Evolutionary conservation across 2,888 invertebrate species (phyloP).

Genomic region (Falcaria lacertinaria): DNA sequence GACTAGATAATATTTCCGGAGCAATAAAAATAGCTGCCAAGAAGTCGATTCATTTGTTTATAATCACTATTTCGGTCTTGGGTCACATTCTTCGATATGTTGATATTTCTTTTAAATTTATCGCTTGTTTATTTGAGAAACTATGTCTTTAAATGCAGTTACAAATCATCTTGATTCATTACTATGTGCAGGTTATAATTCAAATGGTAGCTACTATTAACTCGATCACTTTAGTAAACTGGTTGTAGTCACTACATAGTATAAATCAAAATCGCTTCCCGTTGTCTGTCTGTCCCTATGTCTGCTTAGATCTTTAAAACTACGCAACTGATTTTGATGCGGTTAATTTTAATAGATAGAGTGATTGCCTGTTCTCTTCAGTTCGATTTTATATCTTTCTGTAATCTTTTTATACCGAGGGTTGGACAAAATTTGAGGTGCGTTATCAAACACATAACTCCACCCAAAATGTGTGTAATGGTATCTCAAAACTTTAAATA

Average conservation of each 20-base stretch:
- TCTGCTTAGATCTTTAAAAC: too few species aligned
- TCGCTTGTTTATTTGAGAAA: background rate
- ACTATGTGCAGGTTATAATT: background rate
- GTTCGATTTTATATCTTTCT: too few species aligned
- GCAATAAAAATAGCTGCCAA: background rate
- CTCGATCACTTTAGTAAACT: too few species aligned
- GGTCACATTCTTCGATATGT: background rate
- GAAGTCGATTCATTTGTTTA: background rate
- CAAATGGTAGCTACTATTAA: too few species aligned
- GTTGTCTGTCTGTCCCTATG: too few species aligned
- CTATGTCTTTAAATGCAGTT: background rate
- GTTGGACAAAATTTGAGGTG: background rate
- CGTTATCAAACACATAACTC: background rate
- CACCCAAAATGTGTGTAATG: constrained; percentile 14
- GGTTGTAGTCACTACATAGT: too few species aligned
- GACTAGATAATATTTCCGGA: background rate
- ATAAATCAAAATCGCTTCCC: too few species aligned
- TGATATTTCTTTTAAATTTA: background rate
- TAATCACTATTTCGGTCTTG: background rate
- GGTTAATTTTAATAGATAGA: too few species aligned
- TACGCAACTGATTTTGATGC: too few species aligned
- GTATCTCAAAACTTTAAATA: constrained; percentile 27
- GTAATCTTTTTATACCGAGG: too few species aligned
- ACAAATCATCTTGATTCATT: background rate
- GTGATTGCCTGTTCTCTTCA: too few species aligned